Base-by-base conservation (phyloP, 2,888 invertebrate species). In the Phyllotreta cruciferae region DNA sequence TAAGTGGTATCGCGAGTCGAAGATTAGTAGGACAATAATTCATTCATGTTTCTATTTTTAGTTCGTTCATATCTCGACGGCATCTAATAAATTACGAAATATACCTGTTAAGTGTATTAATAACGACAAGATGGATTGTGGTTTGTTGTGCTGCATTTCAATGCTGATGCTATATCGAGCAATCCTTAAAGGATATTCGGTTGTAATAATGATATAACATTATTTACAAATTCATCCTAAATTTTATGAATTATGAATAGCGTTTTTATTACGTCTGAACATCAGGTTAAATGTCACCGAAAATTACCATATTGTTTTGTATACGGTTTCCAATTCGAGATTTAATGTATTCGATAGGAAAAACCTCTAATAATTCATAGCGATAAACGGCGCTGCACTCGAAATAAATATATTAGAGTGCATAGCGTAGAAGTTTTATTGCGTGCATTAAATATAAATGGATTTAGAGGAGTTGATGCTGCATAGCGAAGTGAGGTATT, bases 361-460 rank as follows among this genome's bases (percentile, higher is more conserved):
- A 61, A 61, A 54, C 45, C 54, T 63, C 39, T 61, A 54, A 60
- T 66, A 53, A 55, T 57, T 66, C 50, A 63, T 60, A 57, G 62
- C 60, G 54, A 66, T 60, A 66, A 66, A 60, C 58, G 58, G 58
- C 39, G n/a, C 37, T 57, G 45, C 53, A 56, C 39, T 47, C 44
- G 24, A 54, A 47, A 61, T 56, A 61, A 61, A 61, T 61, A 49
- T 41, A 61, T 61, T 50, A 56, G 24, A 24, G 55, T 37, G 42
- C 24, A 41, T 34, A 37, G 44, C 6, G 10, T 50, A 50, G 50
- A 50, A 50, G 50, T 50, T 50, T 50, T 50, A 50, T 50, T 35
- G 50, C 52, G 38, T 52, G 42, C 58, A 52, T 58, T 58, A 50
- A 52, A 24, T 34, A 42, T 52, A 52, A 58, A 58, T 58, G 58